phyloP scores from a whole-genome alignment of 2,113 vertebrate species.

The Phalacrocorax pelagicus region DNA sequence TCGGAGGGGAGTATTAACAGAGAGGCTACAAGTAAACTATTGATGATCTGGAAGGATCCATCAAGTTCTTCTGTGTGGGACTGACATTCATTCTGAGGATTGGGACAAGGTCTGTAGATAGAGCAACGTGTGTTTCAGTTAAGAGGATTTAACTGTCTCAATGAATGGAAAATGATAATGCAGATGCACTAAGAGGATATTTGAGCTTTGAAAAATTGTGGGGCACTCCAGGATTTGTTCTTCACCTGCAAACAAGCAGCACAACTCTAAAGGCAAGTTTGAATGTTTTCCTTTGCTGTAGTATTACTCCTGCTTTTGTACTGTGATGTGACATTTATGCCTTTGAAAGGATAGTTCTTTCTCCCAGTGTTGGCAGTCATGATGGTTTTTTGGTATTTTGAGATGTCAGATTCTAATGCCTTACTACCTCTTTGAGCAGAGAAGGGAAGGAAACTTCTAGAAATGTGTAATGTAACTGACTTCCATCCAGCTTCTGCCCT shows the following conservation, averaged over 20 bases:
- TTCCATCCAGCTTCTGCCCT: slow-evolving; percentile 1
- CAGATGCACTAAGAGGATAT: not conserved
- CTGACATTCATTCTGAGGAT: not conserved
- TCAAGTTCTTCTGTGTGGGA: not conserved
- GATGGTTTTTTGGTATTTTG: not conserved
- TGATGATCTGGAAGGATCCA: not conserved
- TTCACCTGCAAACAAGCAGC: not conserved
- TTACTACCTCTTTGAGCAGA: not conserved
- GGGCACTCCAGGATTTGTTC: not conserved
- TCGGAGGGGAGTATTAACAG: not conserved
- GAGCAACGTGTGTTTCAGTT: not conserved
- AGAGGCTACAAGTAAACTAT: not conserved
- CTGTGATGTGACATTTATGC: not conserved
- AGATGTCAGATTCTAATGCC: not conserved
- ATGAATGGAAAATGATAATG: not conserved
- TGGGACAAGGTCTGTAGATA: not conserved
- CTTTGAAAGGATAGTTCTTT: not conserved
- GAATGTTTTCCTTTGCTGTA: not conserved
- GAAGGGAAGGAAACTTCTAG: not conserved
- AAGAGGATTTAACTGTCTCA: not conserved
- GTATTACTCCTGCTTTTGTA: not conserved
- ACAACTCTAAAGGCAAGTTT: not conserved
- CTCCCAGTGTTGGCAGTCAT: accelerated
- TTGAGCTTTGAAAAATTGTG: not conserved
- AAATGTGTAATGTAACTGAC: not conserved